These are phyloP conservation scores for Morelia viridis DNA, from an alignment of 2,797 vertebrate genomes.

Conservation along the genomic window DNA sequence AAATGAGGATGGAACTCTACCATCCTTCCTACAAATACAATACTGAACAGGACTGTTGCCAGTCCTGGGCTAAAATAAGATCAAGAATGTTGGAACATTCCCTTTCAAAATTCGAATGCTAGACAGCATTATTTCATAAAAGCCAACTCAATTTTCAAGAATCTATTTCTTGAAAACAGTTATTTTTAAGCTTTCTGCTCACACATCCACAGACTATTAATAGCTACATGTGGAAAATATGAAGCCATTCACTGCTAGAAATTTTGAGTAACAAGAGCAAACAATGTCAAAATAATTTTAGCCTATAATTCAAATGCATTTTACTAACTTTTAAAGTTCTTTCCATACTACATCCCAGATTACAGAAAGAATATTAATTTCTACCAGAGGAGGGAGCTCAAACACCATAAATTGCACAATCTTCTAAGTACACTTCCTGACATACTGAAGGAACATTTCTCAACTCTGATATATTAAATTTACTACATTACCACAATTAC, in stretches of 20 bases:
- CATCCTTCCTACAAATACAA: too few species aligned
- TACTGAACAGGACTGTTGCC: background rate
- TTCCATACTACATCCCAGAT: background rate
- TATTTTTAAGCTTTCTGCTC: background rate
- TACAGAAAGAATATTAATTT: background rate
- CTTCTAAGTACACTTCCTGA: background rate
- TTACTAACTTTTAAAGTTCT: background rate
- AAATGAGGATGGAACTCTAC: background rate
- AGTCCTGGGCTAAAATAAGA: background rate
- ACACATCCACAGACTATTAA: background rate
- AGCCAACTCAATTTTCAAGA: background rate
- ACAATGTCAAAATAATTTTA: background rate
- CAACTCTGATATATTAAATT: background rate
- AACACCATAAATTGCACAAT: background rate
- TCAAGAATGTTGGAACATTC: background rate
- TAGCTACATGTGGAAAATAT: background rate
- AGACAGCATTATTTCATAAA: background rate
- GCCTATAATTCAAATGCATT: background rate
- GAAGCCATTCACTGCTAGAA: background rate
- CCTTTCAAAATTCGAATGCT: background rate
- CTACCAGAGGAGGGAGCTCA: slow-evolving; percentile 27
- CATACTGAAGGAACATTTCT: background rate
- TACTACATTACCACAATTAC: background rate
- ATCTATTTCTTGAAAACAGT: background rate
- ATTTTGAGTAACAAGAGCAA: background rate